These are phyloP conservation scores for Enteromius afrohamiltoni DNA, from an alignment of 2,797 vertebrate genomes.

Conservation along the genomic window DNA sequence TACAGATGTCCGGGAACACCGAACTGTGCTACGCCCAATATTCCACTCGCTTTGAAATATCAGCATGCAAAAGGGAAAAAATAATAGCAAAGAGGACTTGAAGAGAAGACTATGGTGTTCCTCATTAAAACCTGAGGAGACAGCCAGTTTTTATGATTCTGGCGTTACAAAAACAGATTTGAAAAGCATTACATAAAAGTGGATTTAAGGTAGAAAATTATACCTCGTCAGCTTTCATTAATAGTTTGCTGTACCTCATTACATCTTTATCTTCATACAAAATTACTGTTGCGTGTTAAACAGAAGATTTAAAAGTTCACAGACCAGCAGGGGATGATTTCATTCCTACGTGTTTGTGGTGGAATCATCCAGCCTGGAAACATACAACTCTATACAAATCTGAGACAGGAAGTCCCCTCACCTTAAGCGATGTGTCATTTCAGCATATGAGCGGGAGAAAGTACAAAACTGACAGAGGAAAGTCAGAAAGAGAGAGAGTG, in stretches of 20 bases:
- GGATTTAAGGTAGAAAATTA: neutral
- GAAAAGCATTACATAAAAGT: neutral
- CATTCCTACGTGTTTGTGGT: slow-evolving; percentile 34
- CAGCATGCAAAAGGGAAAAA: slow-evolving; percentile 11
- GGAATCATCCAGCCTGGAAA: slow-evolving; percentile 21
- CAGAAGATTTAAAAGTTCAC: slow-evolving; percentile 41
- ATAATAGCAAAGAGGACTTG: slow-evolving; percentile 28
- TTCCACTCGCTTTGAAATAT: slow-evolving; percentile 53
- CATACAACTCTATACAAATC: slow-evolving; percentile 39
- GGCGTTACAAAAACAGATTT: neutral
- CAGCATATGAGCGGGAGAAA: neutral
- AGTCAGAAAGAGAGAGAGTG: slow-evolving; percentile 35
- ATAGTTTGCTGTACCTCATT: neutral
- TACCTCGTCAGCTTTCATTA: neutral
- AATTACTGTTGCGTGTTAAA: slow-evolving; percentile 16
- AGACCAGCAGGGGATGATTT: slow-evolving; percentile 48
- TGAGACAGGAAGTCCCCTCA: slow-evolving; percentile 48
- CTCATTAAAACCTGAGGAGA: slow-evolving; percentile 39
- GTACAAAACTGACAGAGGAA: neutral
- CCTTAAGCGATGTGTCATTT: slow-evolving; percentile 33
- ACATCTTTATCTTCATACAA: neutral
- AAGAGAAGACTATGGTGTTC: slow-evolving; percentile 27
- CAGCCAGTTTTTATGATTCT: slow-evolving; percentile 16
- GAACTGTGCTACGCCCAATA: slow-evolving; percentile 51
- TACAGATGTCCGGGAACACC: slow-evolving; percentile 57